phyloP scores from a whole-genome alignment of 2,888 invertebrate species.

The Atrina japonica region DNA sequence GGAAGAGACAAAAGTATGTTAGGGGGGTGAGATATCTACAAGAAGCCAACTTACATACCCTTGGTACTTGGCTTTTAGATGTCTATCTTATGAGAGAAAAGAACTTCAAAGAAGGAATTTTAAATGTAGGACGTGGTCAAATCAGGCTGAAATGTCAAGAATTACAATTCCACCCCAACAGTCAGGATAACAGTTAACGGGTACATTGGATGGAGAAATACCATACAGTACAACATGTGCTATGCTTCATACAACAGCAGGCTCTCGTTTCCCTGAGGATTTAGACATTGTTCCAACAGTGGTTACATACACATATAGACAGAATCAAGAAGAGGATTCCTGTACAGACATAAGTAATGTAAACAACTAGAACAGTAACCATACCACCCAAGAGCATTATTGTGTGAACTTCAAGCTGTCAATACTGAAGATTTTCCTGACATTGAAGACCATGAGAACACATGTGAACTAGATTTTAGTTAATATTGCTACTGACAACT shows the following conservation, averaged over 20 bases:
- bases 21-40: constrained; percentile 25
- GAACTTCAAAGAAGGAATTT: constrained; percentile 11
- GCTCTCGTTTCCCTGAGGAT: not conserved
- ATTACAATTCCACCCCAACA: constrained; percentile 5
- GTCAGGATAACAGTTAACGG: not conserved
- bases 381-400: constrained; percentile 1
- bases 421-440: not conserved
- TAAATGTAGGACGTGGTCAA: constrained; percentile 19
- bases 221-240: not conserved
- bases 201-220: not conserved
- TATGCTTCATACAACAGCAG: not conserved
- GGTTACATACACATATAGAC: not conserved
- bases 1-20: not conserved
- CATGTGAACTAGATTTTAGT: not conserved
- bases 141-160: constrained; percentile 2
- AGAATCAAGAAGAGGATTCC: not conserved
- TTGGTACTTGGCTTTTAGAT: constrained; percentile 37
- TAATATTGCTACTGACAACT: not conserved
- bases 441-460: no score
- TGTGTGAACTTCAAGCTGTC: not conserved
- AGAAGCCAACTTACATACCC: constrained; percentile 23
- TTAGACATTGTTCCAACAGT: not conserved
- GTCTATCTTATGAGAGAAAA: constrained; percentile 8
- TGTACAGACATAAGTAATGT: not conserved
- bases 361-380: not conserved